phyloP scores from a whole-genome alignment of 2,888 invertebrate species.

The Rhimphoctona megacephalus region DNA sequence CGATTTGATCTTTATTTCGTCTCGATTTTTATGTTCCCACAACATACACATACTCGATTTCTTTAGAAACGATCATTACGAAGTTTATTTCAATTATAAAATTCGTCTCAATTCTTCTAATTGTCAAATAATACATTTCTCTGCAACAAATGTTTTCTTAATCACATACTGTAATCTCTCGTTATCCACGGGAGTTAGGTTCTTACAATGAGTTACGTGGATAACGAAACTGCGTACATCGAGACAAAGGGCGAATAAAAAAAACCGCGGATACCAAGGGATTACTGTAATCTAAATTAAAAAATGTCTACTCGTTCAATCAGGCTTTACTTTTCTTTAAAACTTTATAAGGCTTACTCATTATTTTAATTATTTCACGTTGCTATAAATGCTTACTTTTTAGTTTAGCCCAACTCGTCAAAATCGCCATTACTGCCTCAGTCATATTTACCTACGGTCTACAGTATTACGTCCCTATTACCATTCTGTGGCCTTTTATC shows the following conservation, averaged over 20 bases:
- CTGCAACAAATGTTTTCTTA: not conserved
- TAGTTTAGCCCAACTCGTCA: conserved; percentile 85
- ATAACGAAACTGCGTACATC: not conserved
- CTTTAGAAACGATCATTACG: not conserved
- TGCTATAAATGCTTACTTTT: conserved; percentile 21
- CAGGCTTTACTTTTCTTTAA: not conserved
- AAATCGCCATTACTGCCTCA: conserved; percentile 86
- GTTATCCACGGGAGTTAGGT: not conserved
- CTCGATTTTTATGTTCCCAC: not conserved
- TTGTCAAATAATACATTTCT: not conserved
- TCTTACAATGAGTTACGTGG: not conserved
- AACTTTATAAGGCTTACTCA: not conserved
- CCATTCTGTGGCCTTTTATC: conserved; percentile 87
- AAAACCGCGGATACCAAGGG: not conserved
- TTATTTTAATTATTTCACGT: not conserved
- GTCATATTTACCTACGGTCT: conserved; percentile 88
- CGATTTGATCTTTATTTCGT: not conserved
- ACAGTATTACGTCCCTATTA: conserved; percentile 88
- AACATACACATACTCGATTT: not conserved
- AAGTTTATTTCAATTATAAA: not conserved
- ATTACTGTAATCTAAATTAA: conserved; percentile 3
- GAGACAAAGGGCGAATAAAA: not conserved
- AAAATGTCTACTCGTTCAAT: not conserved
- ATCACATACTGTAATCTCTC: not conserved
- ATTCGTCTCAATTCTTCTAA: not conserved